Conservation (phyloP, 2,888 invertebrate genomes). For the Chironomus riparius region DNA sequence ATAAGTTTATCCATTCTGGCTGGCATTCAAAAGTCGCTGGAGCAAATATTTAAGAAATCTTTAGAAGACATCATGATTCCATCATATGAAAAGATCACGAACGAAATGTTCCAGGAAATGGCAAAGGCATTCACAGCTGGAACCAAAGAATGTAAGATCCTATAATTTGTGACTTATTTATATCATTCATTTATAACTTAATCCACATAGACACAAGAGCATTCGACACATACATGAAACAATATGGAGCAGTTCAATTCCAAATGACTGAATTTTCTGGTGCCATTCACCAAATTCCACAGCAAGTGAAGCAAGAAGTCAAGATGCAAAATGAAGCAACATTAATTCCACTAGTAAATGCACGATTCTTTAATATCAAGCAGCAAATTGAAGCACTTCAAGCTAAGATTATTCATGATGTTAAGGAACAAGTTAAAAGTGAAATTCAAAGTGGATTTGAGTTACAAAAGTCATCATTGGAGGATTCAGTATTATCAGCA, state of each 20-base stretch:
- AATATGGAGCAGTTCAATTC: conserved; percentile 40
- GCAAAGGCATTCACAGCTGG: conserved; percentile 82
- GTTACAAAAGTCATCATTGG: conserved; percentile 51
- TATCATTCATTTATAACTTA: conserved; percentile 10
- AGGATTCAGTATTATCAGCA: conserved; percentile 50
- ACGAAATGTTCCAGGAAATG: conserved; percentile 80
- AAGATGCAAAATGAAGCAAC: conserved; percentile 12
- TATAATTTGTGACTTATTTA: conserved; percentile 29
- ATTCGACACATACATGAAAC: conserved; percentile 44
- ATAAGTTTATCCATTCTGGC: conserved; percentile 59
- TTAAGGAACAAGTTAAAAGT: conserved; percentile 38
- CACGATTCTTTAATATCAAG: conserved; percentile 37
- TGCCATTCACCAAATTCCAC: conserved; percentile 37
- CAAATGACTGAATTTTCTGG: conserved; percentile 38
- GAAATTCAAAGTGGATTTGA: conserved; percentile 46
- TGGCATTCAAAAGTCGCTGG: conserved; percentile 63
- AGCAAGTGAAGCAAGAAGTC: conserved; percentile 34
- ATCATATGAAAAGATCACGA: conserved; percentile 76
- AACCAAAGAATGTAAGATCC: conserved; percentile 74
- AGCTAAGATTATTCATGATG: conserved; percentile 36
- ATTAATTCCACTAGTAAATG: not conserved
- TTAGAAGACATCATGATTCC: conserved; percentile 71
- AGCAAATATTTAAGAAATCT: conserved; percentile 64
- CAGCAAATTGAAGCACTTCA: conserved; percentile 40
- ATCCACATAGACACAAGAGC: conserved; percentile 44